Evolutionary conservation across 2,888 invertebrate genomes (phyloP), one percentile per base, ranked within the genome.

Genomic region (Eupeodes luniger): DNA sequence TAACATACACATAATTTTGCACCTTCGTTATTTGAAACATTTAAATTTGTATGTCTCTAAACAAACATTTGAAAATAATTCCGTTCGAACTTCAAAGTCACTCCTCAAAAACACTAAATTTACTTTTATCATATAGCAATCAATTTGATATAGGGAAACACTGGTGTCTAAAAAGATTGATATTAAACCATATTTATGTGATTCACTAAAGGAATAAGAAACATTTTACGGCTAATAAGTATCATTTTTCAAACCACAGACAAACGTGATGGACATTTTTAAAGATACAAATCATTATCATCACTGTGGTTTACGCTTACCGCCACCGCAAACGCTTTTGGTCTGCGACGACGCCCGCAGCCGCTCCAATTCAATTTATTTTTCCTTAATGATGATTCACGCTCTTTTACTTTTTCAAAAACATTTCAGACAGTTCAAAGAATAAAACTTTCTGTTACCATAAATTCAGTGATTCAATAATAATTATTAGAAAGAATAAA

Each of bases 181-280:
- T 34, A 53, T 49, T 40, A 66, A 81, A 67, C 76, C 64, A 14
- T 62, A 62, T 14, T 76, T 66, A 66, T 77, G 62, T 82, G 85
- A 86, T 78, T 86, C 85, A 86, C 67, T 51, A 16, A 40, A 10
- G 12, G 9, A 27, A 49, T 19, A 66, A 19, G n/a, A 34, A 66
- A 40, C 51, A 62, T 61, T 79, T 55, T 67, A 66, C 51, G 12
- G 16, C 72, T 67, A 82, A 79, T 78, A 34, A 40, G 69, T 44
- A 69, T 70, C 69, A 79, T 86, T 70, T 75, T 82, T 86, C 64
- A 70, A 62, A 59, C 70, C 75, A 79, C 76, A n/a, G 27, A n/a
- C 55, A n/a, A 80, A 79, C 86, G 86, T 86, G 86, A 76, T 40
- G 53, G 11, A 76, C 59, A 86, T 81, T 16, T 6, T 5, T 4